Base-by-base conservation (phyloP, 2,797 vertebrate species). In the Lepus townsendii region DNA sequence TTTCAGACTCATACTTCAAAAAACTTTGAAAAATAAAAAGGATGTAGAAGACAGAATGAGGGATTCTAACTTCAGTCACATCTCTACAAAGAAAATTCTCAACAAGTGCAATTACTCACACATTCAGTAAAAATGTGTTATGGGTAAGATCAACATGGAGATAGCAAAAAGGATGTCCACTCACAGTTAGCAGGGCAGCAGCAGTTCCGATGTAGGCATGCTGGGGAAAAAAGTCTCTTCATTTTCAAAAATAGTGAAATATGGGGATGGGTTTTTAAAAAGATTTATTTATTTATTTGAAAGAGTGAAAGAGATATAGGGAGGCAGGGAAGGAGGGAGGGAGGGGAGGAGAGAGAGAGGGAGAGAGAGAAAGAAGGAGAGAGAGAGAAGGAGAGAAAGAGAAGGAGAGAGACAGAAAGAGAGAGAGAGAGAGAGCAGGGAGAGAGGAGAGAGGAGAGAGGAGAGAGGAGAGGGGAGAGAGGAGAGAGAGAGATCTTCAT, bases 41-140 rank as follows among this genome's bases (percentile, higher is more conserved):
- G 54, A 62, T 83, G 65, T 94, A 86, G 84, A 79, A 95, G 54
- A 78, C 57, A 88, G 73, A 65, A 85, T 71, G 62, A 95, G 11
- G 60, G 73, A 71, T 75, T 32, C 79, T 78, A 92, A 95, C 79
- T 88, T 93, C 84, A 96, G 95, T 93, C 92, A 68, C 22, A 68
- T 50, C 38, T 57, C 62, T 69, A 79, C 83, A 86, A 83, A 95
- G 88, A 83, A 95, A 91, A 92, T 75, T 54, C 83, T 91, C 88
- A 47, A 88, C 62, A 95, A 95, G 71, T 35, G 3, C 30, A 63
- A 60, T 85, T 66, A 65, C 57, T 90, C 50, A 63, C n/a, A 12
- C 69, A 71, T 27, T 91, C n/a, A 52, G 60, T 89, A 95, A 95
- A 93, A 92, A 92, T 71, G 88, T 93, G 20, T 71, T 84, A 83